These are phyloP conservation scores for Macrochelys suwanniensis DNA, from an alignment of 2,797 vertebrate genomes.

Conservation along the genomic window DNA sequence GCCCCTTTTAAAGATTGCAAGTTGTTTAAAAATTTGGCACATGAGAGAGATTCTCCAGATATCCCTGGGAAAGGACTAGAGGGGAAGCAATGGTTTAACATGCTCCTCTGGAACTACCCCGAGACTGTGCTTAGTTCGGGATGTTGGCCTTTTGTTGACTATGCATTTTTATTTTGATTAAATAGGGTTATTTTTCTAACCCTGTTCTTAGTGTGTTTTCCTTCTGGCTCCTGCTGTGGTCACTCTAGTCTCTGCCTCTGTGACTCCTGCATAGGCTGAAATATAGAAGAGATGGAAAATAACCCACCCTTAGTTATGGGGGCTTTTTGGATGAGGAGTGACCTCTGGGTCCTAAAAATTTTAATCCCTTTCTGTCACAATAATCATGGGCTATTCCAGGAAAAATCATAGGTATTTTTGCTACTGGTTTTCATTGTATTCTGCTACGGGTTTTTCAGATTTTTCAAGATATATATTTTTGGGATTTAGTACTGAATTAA, in stretches of 20 bases:
- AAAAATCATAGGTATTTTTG: not conserved
- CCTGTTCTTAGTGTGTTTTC: not conserved
- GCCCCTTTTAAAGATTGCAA: not conserved
- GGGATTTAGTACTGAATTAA: not conserved
- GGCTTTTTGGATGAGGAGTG: not conserved
- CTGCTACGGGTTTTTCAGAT: not conserved
- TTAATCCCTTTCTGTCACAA: not conserved
- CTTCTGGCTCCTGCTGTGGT: not conserved
- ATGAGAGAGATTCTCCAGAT: not conserved
- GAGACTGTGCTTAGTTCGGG: not conserved
- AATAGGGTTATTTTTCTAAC: not conserved
- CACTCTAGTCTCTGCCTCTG: rapidly evolving
- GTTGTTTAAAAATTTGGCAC: not conserved
- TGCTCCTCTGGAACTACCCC: not conserved
- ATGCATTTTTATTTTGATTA: not conserved
- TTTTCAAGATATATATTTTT: not conserved
- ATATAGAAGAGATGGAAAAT: rapidly evolving
- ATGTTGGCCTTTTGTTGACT: not conserved
- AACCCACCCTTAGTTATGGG: rapidly evolving
- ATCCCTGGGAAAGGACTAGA: not conserved
- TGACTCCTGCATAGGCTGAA: rapidly evolving
- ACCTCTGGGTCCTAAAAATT: not conserved
- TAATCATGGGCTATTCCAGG: not conserved
- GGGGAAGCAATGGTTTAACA: not conserved
- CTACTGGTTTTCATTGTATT: not conserved